phyloP scores from a whole-genome alignment of 1,140 invertebrate species.

The Brachionus manjavacas region DNA sequence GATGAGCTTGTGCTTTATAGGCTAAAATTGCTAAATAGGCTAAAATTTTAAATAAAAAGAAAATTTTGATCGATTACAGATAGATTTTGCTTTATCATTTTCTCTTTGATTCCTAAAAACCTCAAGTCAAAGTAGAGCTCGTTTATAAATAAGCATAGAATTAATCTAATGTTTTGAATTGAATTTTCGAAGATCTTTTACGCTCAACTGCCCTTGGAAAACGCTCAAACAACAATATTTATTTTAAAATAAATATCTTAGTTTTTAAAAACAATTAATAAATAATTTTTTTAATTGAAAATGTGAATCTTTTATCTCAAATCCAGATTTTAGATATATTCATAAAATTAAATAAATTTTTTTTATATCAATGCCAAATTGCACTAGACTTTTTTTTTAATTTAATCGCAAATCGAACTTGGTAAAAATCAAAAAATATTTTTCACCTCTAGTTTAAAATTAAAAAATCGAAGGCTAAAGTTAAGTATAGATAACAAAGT shows the following conservation, averaged over 20 bases:
- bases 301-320: background rate
- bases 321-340: background rate
- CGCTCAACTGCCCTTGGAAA: slow-evolving; percentile 2
- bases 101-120: background rate
- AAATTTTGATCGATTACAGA: background rate
- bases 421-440: background rate
- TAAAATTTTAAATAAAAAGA: background rate
- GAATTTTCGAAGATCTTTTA: background rate
- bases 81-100: background rate
- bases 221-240: background rate
- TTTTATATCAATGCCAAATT: background rate
- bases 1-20: background rate
- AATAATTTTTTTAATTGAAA: background rate
- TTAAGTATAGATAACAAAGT: background rate
- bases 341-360: background rate
- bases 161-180: background rate
- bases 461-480: background rate
- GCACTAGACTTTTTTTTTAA: no score
- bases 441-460: background rate
- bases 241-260: background rate
- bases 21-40: background rate
- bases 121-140: background rate
- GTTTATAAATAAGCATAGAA: background rate
- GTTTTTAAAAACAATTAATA: background rate
- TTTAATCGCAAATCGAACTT: no score